Percentiles rank a stretch among this genome's conserved stretches.
These are phyloP conservation scores for Anoplophora glabripennis DNA, from an alignment of 1,140 invertebrate species.

Conservation along the genomic window DNA sequence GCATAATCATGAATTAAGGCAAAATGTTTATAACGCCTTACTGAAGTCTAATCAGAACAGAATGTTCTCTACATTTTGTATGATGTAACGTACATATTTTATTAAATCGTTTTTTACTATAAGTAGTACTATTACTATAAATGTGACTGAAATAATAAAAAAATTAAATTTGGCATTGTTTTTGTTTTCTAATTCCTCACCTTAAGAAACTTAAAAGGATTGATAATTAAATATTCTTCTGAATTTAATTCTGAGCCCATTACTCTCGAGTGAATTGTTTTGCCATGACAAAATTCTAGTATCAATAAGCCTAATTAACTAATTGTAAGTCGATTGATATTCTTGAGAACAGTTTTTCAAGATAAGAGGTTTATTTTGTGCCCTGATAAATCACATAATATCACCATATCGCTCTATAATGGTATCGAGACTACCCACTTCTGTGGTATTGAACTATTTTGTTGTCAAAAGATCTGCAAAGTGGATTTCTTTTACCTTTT, in stretches of 20 bases:
- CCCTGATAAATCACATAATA: too few species aligned
- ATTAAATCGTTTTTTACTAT: constrained; percentile 26
- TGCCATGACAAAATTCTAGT: too few species aligned
- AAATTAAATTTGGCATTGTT: constrained; percentile 6
- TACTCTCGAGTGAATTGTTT: background rate
- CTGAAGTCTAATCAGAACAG: background rate
- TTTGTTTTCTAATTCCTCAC: background rate
- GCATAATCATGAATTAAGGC: background rate
- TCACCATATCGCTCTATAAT: too few species aligned
- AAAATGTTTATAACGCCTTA: background rate
- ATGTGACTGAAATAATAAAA: constrained; percentile 23
- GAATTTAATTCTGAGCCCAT: background rate
- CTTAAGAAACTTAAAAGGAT: background rate
- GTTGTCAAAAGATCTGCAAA: too few species aligned
- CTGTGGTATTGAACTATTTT: too few species aligned
- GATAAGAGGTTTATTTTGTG: too few species aligned
- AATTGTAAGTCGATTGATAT: too few species aligned
- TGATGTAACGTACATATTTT: constrained; percentile 10
- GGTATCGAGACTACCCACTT: too few species aligned
- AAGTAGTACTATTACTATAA: constrained; percentile 25
- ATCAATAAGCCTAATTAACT: too few species aligned
- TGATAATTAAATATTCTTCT: background rate
- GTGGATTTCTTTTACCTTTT: too few species aligned
- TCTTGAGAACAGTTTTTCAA: too few species aligned
- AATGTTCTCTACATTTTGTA: background rate